phyloP scores from a whole-genome alignment of 2,113 vertebrate genomes.

The Bothrops jararaca region DNA sequence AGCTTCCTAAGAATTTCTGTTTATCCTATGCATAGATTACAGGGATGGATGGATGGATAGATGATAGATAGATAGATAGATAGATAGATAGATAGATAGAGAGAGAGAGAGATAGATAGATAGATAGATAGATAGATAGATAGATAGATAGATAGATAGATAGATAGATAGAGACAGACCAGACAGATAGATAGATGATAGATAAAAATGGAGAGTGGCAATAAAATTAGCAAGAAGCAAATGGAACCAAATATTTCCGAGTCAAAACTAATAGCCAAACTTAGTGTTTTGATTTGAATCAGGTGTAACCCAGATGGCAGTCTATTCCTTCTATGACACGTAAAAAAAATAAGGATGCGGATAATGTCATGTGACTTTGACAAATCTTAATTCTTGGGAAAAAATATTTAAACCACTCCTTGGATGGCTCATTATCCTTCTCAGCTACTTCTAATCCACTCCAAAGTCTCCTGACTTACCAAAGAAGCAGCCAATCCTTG shows the following conservation, averaged over 20 bases:
- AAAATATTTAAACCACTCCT: background rate
- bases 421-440: constrained; percentile 10
- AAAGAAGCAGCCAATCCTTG: background rate
- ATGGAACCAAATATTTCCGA: background rate
- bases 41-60: background rate
- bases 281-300: background rate
- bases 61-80: background rate
- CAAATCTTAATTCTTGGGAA: constrained; percentile 22
- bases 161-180: background rate
- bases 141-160: background rate
- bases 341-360: background rate
- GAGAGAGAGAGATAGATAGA: background rate
- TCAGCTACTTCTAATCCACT: constrained; percentile 4
- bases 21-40: background rate
- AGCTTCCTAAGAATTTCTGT: background rate
- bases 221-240: background rate
- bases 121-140: background rate
- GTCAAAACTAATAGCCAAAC: background rate
- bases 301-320: background rate
- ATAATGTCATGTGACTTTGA: background rate
- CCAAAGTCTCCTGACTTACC: constrained; percentile 6
- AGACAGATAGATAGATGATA: background rate
- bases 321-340: background rate
- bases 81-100: background rate
- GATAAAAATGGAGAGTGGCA: background rate